Evolutionary conservation across 2,113 vertebrate species (phyloP).

Genomic region (Myodes glareolus): DNA sequence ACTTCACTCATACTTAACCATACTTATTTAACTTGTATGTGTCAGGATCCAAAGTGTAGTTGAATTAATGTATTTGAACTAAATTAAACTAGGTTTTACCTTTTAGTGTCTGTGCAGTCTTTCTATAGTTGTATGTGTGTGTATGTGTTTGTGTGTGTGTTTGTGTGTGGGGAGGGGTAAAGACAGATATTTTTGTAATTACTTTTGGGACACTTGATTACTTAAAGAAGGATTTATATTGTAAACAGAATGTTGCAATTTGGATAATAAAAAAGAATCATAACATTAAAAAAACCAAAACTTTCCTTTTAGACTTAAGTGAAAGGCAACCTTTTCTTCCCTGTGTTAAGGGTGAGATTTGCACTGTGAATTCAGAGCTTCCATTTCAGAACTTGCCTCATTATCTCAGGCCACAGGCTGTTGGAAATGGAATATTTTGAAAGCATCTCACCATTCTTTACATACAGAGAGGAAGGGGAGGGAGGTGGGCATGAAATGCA

Average conservation of each 20-base stretch:
- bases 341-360: conserved; percentile 28
- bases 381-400: conserved; percentile 50
- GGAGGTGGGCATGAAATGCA: conserved; percentile 20
- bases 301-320: neutral
- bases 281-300: conserved; percentile 30
- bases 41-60: neutral
- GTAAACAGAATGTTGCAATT: conserved; percentile 48
- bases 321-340: conserved; percentile 32
- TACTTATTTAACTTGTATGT: conserved; percentile 59
- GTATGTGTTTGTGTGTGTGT: neutral
- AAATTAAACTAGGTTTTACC: conserved; percentile 32
- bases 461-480: conserved; percentile 25
- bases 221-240: conserved; percentile 44
- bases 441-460: conserved; percentile 48
- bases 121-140: neutral
- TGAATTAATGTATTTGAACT: conserved; percentile 2
- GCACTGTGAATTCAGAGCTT: conserved; percentile 42
- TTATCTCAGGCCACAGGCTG: conserved; percentile 67
- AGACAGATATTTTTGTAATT: conserved; percentile 25
- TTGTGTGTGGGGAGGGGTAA: neutral
- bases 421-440: conserved; percentile 75
- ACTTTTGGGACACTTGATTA: neutral
- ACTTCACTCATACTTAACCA: neutral
- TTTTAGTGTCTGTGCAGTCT: conserved; percentile 23
- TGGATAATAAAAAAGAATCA: conserved; percentile 19